phyloP scores from a whole-genome alignment of 1,140 invertebrate genomes.

The Achroia grisella region DNA sequence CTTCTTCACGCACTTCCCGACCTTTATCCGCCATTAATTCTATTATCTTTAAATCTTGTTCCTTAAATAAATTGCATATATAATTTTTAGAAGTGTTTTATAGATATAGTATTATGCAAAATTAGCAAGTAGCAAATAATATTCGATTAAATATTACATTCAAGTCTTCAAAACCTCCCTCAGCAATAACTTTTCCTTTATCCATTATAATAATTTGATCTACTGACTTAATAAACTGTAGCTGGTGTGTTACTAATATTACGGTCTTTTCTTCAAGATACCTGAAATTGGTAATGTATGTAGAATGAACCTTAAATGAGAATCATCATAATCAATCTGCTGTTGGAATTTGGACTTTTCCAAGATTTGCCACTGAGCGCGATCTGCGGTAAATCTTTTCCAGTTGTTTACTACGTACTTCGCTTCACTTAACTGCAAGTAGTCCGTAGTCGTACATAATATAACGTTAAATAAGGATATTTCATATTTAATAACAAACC shows the following conservation, averaged over 20 bases:
- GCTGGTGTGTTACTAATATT: conserved; percentile 88
- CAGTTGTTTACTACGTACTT: too few species aligned
- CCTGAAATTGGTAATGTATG: conserved; percentile 39
- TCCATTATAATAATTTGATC: conserved; percentile 82
- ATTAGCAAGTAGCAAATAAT: too few species aligned
- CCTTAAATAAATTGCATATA: conserved; percentile 16
- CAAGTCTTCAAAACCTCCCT: conserved; percentile 48
- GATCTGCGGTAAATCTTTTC: too few species aligned
- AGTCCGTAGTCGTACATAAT: too few species aligned
- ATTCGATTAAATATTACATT: conserved; percentile 29
- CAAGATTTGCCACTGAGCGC: too few species aligned
- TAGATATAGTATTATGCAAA: background rate
- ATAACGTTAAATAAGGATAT: too few species aligned
- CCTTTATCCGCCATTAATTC: conserved; percentile 49
- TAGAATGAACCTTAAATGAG: background rate
- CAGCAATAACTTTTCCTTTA: conserved; percentile 73
- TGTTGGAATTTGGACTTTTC: too few species aligned
- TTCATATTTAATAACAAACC: too few species aligned
- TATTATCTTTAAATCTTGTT: conserved; percentile 46
- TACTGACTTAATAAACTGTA: conserved; percentile 84
- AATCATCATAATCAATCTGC: too few species aligned
- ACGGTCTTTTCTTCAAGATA: conserved; percentile 82
- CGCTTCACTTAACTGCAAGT: too few species aligned
- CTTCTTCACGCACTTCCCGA: conserved; percentile 43
- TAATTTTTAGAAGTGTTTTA: background rate